Conservation (phyloP, 1,140 invertebrate species). For the Teleogryllus occipitalis region DNA sequence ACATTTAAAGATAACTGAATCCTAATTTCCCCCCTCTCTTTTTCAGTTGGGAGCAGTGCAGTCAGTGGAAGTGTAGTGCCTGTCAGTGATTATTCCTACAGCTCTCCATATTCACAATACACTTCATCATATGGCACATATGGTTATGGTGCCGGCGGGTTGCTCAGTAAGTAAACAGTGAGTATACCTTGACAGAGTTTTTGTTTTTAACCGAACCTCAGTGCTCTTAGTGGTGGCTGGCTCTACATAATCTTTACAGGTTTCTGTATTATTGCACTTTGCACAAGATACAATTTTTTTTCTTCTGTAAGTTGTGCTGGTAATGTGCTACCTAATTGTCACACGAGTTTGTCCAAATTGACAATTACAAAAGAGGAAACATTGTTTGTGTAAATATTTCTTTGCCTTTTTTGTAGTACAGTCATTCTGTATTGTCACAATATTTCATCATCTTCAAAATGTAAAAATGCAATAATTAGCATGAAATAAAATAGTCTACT, state of each 20-base stretch:
- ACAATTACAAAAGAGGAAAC: too few relatives aligned
- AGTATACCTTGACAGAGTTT: conserved; percentile 40
- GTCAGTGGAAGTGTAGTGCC: conserved; percentile 42
- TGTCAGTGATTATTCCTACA: conserved; percentile 58
- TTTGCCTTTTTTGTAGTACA: not conserved
- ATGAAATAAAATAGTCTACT: too few relatives aligned
- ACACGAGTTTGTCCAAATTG: too few relatives aligned
- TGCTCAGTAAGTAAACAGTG: conserved; percentile 75
- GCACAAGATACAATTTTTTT: not conserved
- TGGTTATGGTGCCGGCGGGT: conserved; percentile 61
- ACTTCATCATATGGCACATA: conserved; percentile 60
- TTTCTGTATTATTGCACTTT: not conserved
- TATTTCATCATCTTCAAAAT: not conserved
- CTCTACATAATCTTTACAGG: not conserved
- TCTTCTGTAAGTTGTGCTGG: not conserved
- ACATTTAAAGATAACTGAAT: not conserved
- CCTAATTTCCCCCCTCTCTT: not conserved
- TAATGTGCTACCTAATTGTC: too few relatives aligned
- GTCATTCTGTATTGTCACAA: not conserved
- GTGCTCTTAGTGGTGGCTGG: conserved; percentile 8
- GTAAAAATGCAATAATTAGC: not conserved
- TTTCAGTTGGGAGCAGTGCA: conserved; percentile 44
- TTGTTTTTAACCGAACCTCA: conserved; percentile 8
- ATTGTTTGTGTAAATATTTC: too few relatives aligned
- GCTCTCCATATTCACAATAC: conserved; percentile 65